phyloP scores from a whole-genome alignment of 2,797 vertebrate species.

The Acanthis flammea region DNA sequence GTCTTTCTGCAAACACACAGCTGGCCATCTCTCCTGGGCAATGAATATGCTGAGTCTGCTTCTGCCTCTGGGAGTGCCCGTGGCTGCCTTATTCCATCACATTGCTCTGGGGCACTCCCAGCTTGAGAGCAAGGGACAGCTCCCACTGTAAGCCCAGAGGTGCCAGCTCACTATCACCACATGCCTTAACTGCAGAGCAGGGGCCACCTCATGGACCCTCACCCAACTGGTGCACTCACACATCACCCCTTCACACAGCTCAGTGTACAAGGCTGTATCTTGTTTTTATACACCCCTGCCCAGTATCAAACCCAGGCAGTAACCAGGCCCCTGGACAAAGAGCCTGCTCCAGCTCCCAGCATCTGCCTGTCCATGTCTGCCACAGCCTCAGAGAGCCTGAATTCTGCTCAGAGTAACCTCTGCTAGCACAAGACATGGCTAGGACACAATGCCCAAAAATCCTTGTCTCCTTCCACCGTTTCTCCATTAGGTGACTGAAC shows the following conservation, averaged over 20 bases:
- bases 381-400: not conserved
- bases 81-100: not conserved
- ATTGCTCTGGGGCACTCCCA: not conserved
- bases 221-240: not conserved
- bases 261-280: fast-evolving
- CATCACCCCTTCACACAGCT: not conserved
- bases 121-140: not conserved
- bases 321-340: not conserved
- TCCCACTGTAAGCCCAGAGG: not conserved
- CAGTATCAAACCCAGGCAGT: fast-evolving
- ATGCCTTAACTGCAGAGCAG: not conserved
- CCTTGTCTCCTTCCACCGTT: not conserved
- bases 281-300: not conserved
- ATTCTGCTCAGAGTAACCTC: not conserved
- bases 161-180: not conserved
- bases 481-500: not conserved
- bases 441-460: not conserved
- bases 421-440: fast-evolving
- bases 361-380: not conserved
- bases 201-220: not conserved
- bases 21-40: not conserved
- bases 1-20: not conserved
- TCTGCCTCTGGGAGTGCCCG: not conserved
- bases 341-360: not conserved
- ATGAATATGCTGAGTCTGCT: fast-evolving